Evolutionary conservation across 2,797 vertebrate genomes (phyloP), one percentile per base, ranked within the genome.

Genomic region (Clarias fuscus): DNA sequence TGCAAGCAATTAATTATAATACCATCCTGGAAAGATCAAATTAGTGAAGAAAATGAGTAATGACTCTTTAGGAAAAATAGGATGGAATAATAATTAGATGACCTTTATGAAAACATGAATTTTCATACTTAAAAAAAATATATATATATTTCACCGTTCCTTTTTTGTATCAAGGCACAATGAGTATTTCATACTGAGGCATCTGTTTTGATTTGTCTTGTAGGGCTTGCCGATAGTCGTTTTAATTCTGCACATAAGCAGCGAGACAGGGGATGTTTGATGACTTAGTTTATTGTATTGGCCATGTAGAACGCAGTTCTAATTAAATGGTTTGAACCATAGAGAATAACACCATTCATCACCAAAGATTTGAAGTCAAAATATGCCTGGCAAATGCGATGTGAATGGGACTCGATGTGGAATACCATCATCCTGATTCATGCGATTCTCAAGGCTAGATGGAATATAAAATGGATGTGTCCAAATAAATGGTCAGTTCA

Each of bases 311-410:
- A 40, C 7, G 7, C 79, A 76, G 62, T 56, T 70, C 73, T 62
- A 87, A 80, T 84, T 84, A 84, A 83, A 78, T n/a, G 27, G 64
- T 79, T 56, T 79, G 65, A 71, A 70, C 37, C 67, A 30, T n/a
- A 4, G 58, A 62, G 73, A 43, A 79, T 80, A 40, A 79, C 68
- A 85, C 71, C 84, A 88, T 82, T 79, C 59, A 84, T 85, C 70
- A 85, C 58, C 40, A 48, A 33, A 86, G 43, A 40, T 22, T 76
- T 76, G 27, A 80, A 83, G 40, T 71, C 27, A 48, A 37, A 70
- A 56, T 82, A 75, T 7, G 24, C 62, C 58, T 81, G 76, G 62
- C 67, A 78, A 56, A 56, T 18, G 20, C 7, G 13, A 15, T 22
- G 24, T 20, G 33, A 27, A 11, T 59, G 33, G 67, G 33, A n/a